Evolutionary conservation across 1,140 invertebrate genomes (phyloP), one percentile per base, ranked within the genome.

Genomic region (Drosophila sechellia): DNA sequence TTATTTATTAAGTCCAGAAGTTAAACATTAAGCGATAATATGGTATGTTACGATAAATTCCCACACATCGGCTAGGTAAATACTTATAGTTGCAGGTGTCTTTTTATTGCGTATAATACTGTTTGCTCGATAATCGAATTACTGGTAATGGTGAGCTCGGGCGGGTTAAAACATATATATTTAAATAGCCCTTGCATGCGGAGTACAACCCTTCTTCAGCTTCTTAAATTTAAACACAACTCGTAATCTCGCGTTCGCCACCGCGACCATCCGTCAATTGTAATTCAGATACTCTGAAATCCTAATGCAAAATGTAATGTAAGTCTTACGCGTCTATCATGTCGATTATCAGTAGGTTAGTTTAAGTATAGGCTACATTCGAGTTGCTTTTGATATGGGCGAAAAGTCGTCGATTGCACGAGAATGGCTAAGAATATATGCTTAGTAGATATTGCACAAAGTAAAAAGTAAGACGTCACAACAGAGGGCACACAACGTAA

Each of bases 41-140:
- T 78, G 68, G 25, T 50, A 59, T 75, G 48, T 80, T 77, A 70
- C 35, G 40, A 45, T 77, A 64, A 70, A 68, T 73, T 64, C 64
- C 70, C 70, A 68, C 42, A 61, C 69, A 70, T 81, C 50, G 60
- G 63, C 58, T 86, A 76, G 53, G 61, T 66, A 86, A 86, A 77
- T 86, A 81, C 79, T 73, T 73, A 81, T 61, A 61, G 61, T 77
- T 58, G 50, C 50, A 77, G 58, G 52, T 74, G 77, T 81, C 77
- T 69, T 86, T 85, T 81, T 81, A 74, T 69, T 85, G 72, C 78
- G 31, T 78, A 75, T 85, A 85, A 85, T 85, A 85, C 81, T 85
- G 81, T 80, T 73, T 80, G 73, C 60, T 78, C 65, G 71, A 60
- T 71, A 68, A 69, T 64, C 34, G 45, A 77, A 53, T 77, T 55